Percentiles rank a stretch among this genome's conserved stretches.
These are phyloP conservation scores for Acromyrmex charruanus DNA, from an alignment of 1,140 invertebrate species.

Conservation along the genomic window DNA sequence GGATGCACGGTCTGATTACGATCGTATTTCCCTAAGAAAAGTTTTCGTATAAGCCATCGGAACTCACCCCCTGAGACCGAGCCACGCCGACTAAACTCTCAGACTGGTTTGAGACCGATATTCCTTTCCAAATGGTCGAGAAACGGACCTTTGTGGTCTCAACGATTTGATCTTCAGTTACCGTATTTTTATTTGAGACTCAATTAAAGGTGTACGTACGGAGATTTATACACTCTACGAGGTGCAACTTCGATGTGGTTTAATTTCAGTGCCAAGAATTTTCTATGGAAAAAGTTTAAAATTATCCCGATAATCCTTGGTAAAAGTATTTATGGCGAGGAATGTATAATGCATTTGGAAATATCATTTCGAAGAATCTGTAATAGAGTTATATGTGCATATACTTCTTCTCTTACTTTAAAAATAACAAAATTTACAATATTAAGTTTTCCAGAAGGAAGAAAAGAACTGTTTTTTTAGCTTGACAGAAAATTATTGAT, in stretches of 20 bases:
- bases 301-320: constrained; percentile 27
- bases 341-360: neutral
- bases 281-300: constrained; percentile 39
- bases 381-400: neutral
- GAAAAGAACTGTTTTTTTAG: no score
- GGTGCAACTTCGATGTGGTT: constrained; percentile 44
- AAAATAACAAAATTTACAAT: no score
- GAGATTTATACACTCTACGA: constrained; percentile 39
- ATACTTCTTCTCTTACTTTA: no score
- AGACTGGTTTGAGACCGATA: constrained; percentile 22
- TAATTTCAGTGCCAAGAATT: constrained; percentile 53
- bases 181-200: constrained; percentile 40
- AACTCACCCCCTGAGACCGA: neutral
- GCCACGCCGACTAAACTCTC: neutral
- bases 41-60: constrained; percentile 11
- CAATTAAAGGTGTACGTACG: constrained; percentile 11
- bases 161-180: constrained; percentile 32
- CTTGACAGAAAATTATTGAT: no score
- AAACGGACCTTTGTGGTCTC: constrained; percentile 32
- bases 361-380: neutral
- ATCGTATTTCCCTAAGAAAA: constrained; percentile 68
- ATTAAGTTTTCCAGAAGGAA: no score
- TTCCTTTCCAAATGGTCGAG: neutral
- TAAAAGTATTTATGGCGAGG: neutral
- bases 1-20: constrained; percentile 56